Evolutionary conservation across 2,888 invertebrate genomes (phyloP), one percentile per base, ranked within the genome.

Genomic region (Arctia plantaginis): DNA sequence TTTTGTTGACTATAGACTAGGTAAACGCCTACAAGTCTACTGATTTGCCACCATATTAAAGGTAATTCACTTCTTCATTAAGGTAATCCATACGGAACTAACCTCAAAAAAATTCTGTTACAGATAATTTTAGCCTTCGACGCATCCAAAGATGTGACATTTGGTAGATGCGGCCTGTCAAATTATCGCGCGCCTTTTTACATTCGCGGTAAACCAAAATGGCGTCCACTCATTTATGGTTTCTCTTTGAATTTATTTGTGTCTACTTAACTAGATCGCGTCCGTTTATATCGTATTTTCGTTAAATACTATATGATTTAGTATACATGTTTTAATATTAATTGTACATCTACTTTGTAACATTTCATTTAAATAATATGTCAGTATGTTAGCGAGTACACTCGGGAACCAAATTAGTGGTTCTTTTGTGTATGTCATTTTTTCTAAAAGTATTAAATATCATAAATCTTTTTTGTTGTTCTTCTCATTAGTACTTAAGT

Each of bases 141-240:
- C 35, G 69, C 73, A 72, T 66, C 33, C 69, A 55, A 76, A 76
- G 77, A 80, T 79, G 78, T 86, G 88, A 88, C 92, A 93, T 92
- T 90, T 93, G 92, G 91, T 80, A 72, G 88, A 92, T 79, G 85
- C 71, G 82, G 30, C 82, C 86, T 88, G 90, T 90, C 89, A 91
- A 90, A 87, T 87, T 90, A 86, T 74, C 78, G 83, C 70, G 77
- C 81, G 73, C 82, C 82, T 86, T 85, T 84, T 64, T 51, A 66
- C 30, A 65, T 68, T 82, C 73, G 79, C 44, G 75, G 80, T 66
- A 64, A 75, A 72, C 69, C 59, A 79, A 75, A 27, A 81, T 76
- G 77, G 67, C 77, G 69, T 47, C 27, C 39, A 33, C 30, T 18
- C 39, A 70, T 73, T 55, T 71, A 59, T n/a, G 39, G 44, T 67